Evolutionary conservation across 2,888 invertebrate genomes (phyloP).

Genomic region (Ecliptopera silaceata): DNA sequence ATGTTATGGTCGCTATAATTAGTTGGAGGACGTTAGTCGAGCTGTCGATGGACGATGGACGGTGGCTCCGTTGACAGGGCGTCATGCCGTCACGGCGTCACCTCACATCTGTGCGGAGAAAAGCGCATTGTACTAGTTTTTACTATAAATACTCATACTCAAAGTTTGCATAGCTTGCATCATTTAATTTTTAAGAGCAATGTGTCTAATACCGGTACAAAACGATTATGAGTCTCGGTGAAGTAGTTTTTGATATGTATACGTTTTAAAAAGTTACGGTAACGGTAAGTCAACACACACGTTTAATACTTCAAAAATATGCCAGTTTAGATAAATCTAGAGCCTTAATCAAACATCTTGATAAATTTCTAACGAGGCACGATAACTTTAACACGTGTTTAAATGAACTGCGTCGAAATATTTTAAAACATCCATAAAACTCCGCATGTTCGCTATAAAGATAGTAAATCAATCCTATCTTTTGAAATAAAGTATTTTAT

Average conservation of each 20-base stretch:
- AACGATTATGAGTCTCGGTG: too few species aligned
- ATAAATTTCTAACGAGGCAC: constrained; percentile 6
- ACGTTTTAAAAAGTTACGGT: too few species aligned
- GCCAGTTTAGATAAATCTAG: neutral
- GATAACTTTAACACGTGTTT: constrained; percentile 9
- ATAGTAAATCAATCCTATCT: constrained; percentile 36
- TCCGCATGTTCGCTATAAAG: constrained; percentile 25
- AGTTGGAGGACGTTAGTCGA: constrained; percentile 15
- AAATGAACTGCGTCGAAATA: constrained; percentile 16
- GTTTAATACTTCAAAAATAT: neutral
- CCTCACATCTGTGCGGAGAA: neutral
- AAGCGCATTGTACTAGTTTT: neutral
- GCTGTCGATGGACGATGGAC: constrained; percentile 22
- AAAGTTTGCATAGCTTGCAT: too few species aligned
- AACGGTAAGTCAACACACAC: too few species aligned
- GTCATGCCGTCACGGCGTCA: constrained; percentile 30
- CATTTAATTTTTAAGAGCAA: too few species aligned
- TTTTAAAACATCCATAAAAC: constrained; percentile 17
- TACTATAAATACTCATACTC: neutral
- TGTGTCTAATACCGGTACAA: too few species aligned
- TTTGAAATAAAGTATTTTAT: constrained; percentile 26
- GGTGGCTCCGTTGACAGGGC: constrained; percentile 34
- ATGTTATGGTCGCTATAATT: constrained; percentile 15
- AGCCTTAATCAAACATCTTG: neutral
- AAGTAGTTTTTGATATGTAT: too few species aligned